Evolutionary conservation across 2,113 vertebrate genomes (phyloP).

Genomic region (Galeopterus variegatus): DNA sequence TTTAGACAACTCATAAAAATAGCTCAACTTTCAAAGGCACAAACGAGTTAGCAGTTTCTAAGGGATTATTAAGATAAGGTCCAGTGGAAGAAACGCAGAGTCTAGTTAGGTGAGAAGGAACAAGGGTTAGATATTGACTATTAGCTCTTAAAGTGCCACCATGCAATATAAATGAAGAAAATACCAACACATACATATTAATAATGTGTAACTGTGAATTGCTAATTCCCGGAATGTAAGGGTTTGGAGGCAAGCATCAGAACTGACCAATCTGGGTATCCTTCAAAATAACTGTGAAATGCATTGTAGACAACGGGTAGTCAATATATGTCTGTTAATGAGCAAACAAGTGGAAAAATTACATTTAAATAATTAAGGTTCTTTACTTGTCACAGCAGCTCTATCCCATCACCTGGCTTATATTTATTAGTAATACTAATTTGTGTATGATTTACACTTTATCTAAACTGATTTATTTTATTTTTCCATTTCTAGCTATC

Average conservation of each 20-base stretch:
- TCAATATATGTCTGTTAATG: background rate
- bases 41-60: too few species aligned
- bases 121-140: fast-evolving
- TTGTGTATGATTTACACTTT: background rate
- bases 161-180: too few species aligned
- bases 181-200: too few species aligned
- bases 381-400: background rate
- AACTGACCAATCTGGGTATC: background rate
- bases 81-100: fast-evolving
- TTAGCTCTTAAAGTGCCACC: background rate
- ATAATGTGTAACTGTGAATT: background rate
- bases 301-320: background rate
- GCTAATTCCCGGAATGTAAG: background rate
- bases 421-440: background rate
- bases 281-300: background rate
- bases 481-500: background rate
- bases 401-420: background rate
- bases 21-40: background rate
- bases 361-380: background rate
- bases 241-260: background rate
- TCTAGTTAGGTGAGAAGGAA: background rate
- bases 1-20: background rate
- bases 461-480: background rate
- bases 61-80: too few species aligned
- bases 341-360: background rate